Evolutionary conservation across 2,888 invertebrate species (phyloP), one percentile per base, ranked within the genome.

Genomic region (Diaphora mendica): DNA sequence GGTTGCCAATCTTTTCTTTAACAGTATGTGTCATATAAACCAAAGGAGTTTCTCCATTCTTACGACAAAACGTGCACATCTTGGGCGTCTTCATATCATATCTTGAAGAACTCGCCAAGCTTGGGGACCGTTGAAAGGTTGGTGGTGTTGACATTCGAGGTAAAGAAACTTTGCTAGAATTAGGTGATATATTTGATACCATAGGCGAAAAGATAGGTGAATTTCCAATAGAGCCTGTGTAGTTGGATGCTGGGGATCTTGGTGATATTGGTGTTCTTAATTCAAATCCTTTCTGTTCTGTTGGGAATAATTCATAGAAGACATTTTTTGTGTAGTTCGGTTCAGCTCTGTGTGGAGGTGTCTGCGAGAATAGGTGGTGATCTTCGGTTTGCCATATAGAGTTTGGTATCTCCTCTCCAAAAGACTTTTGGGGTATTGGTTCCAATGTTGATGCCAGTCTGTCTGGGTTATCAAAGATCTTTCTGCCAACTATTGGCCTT

Each of bases 1-100:
- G 88, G 51, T 86, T 90, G 0, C 88, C 93, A 39, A 91, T 73
- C 71, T 86, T 91, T 72, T 92, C 91, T 71, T 93, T 94, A 0
- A 95, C 91, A 0, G 81, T 71, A 79, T 95, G 95, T 0, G 89
- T 91, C 88, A 89, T 91, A 70, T 93, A 95, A 9, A 95, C 94
- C 33, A 89, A 55, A 0, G 94, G 91, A 1, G 92, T 91, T 81
- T 95, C 95, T 0, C 95, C 95, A 77, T 95, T 95, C 78, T 95
- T 95, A 0, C 92, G 90, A 67, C 95, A 95, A 77, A 95, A 94
- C 0, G 91, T 91, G 72, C 95, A 95, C 84, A 93, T 88, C 68
- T 90, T 93, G 4, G 75, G 70, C 0, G 77, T 17, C 9, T 39
- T 79, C 0, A 71, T 62, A 11, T 83, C 85, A 20, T 75, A 71